Conservation (phyloP, 2,888 invertebrate genomes). For the Morpho helenor region DNA sequence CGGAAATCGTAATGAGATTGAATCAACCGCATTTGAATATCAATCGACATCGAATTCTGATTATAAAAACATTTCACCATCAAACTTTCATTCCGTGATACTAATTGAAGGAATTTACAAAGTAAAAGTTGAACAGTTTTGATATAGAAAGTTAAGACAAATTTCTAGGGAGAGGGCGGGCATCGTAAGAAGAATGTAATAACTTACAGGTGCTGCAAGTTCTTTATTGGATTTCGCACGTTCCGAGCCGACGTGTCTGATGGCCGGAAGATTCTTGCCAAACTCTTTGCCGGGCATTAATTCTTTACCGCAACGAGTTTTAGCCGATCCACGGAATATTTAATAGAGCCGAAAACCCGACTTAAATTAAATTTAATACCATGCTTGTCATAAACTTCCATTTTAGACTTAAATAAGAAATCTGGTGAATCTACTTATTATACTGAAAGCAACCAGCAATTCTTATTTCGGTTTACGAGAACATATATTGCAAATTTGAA, state of each 20-base stretch:
- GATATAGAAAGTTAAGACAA: conserved; percentile 66
- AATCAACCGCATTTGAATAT: conserved; percentile 23
- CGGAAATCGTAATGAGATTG: conserved; percentile 15
- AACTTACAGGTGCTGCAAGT: conserved; percentile 74
- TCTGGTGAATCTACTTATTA: too few species aligned
- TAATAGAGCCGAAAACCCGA: not conserved
- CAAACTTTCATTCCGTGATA: conserved; percentile 55
- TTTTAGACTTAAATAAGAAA: too few species aligned
- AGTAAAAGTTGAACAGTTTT: conserved; percentile 70
- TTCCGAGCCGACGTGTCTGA: conserved; percentile 73
- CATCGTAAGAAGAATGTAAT: conserved; percentile 75
- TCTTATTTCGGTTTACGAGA: too few species aligned
- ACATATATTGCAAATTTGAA: too few species aligned
- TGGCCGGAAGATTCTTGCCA: conserved; percentile 72
- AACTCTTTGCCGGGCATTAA: conserved; percentile 70
- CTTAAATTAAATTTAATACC: too few species aligned
- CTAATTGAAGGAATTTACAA: conserved; percentile 70
- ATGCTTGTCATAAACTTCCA: too few species aligned
- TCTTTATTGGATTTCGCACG: conserved; percentile 78
- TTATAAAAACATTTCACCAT: conserved; percentile 54
- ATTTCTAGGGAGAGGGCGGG: conserved; percentile 58
- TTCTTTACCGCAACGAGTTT: conserved; percentile 52
- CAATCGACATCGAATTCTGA: conserved; percentile 28
- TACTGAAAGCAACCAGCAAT: too few species aligned
- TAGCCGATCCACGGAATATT: conserved; percentile 33